Evolutionary conservation across 2,888 invertebrate genomes (phyloP).

Genomic region (Bursaphelenchus okinawaensis): DNA sequence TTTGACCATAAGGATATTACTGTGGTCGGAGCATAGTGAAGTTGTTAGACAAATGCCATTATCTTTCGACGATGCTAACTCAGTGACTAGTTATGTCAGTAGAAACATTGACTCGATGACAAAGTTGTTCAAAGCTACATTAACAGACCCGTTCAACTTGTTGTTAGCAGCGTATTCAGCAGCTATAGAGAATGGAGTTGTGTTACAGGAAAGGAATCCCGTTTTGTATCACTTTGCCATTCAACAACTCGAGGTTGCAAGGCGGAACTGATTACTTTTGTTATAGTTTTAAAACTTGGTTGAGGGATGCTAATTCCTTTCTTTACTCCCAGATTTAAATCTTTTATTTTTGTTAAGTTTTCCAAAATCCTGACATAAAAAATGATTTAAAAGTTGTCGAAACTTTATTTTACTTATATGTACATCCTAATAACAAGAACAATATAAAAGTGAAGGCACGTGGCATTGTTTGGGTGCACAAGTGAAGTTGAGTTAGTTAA

Average conservation of each 20-base stretch:
- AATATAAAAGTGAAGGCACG: not conserved
- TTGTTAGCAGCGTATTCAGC: not conserved
- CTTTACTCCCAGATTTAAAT: no score
- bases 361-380: not conserved
- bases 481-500: not conserved
- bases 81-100: slow-evolving; percentile 9
- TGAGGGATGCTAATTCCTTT: no score
- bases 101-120: not conserved
- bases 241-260: not conserved
- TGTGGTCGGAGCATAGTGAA: slow-evolving; percentile 39
- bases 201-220: not conserved
- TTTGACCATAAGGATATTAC: slow-evolving; percentile 21
- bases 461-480: not conserved
- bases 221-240: not conserved
- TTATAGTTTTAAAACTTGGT: no score
- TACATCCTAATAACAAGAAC: no score
- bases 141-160: not conserved
- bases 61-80: slow-evolving; percentile 2
- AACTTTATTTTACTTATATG: no score
- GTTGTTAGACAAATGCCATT: slow-evolving; percentile 42
- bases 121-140: not conserved
- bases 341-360: not conserved
- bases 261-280: not conserved
- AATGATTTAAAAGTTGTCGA: no score
- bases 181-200: not conserved